Base-by-base conservation (phyloP, 2,888 invertebrate species). In the Vesta saturnalis region DNA sequence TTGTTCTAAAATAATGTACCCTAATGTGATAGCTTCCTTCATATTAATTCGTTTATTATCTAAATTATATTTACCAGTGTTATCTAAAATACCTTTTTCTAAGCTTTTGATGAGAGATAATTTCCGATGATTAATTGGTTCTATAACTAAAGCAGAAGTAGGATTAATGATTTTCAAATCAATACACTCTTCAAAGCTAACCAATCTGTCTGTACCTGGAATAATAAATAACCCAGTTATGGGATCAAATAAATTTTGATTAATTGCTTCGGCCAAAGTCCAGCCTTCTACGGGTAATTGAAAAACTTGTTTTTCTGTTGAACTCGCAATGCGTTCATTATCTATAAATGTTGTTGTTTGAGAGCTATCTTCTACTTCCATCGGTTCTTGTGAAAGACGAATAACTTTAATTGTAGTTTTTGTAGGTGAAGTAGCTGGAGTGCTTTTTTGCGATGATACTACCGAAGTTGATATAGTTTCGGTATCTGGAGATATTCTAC, bases 181-280 rank as follows among this genome's bases (percentile, higher is more conserved):
- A 49, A 98, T 87, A 75, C 97, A 95, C 82, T 97, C 96, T 81
- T 94, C 91, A 74, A 97, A 92, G 68, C 93, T 92, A 52, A 95
- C 90, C 62, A 92, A 85, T 74, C 94, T 87, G 81, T 96, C 95
- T 4, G 96, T 95, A 12, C 93, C 93, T 1, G 94, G 94, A 72
- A 97, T 93, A 14, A 91, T 90, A 77, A 97, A 95, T 35, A 94
- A 85, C 1, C 98, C 97, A 0, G 90, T 90, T 0, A 89, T 85
- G 0, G 96, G 92, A 83, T 97, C 93, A 76, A 97, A 94, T 1
- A 95, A 83, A 62, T 91, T 91, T 79, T 92, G 90, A 46, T 92
- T 87, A 72, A 97, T 94, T 1, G 96, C 96, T 77, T 95, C 93
- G 61, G 89, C 87, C 1, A 97, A 86, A 64, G 89, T 88, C 93